Conservation (phyloP, 2,113 vertebrate species). For the Azemiops feae region DNA sequence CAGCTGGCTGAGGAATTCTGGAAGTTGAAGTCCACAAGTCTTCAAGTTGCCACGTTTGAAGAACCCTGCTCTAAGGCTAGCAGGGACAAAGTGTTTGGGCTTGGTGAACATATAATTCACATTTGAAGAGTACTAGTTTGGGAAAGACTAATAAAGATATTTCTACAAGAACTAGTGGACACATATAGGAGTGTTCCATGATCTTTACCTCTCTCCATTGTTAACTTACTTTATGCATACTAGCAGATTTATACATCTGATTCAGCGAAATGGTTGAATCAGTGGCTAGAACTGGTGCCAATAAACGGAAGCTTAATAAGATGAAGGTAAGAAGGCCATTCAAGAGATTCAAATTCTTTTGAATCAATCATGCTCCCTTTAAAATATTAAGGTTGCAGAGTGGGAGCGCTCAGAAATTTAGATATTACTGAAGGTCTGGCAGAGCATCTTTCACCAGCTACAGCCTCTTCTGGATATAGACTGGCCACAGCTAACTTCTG, state of each 20-base stretch:
- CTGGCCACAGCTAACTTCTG: background rate
- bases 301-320: background rate
- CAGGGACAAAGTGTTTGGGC: background rate
- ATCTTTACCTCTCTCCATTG: background rate
- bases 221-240: background rate
- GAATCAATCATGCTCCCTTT: background rate
- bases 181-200: background rate
- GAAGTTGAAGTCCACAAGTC: too few species aligned
- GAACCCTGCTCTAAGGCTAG: background rate
- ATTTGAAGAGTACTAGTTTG: background rate
- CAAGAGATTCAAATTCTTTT: background rate
- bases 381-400: background rate
- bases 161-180: background rate
- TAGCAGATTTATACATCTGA: background rate
- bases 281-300: background rate
- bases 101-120: background rate
- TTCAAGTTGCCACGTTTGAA: too few species aligned
- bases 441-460: background rate
- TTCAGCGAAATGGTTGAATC: background rate
- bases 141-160: background rate
- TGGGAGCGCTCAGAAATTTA: background rate
- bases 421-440: background rate
- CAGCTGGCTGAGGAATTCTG: too few species aligned
- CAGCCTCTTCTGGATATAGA: background rate
- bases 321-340: background rate